phyloP scores from a whole-genome alignment of 2,888 invertebrate genomes.

The Campopleginae sp. region DNA sequence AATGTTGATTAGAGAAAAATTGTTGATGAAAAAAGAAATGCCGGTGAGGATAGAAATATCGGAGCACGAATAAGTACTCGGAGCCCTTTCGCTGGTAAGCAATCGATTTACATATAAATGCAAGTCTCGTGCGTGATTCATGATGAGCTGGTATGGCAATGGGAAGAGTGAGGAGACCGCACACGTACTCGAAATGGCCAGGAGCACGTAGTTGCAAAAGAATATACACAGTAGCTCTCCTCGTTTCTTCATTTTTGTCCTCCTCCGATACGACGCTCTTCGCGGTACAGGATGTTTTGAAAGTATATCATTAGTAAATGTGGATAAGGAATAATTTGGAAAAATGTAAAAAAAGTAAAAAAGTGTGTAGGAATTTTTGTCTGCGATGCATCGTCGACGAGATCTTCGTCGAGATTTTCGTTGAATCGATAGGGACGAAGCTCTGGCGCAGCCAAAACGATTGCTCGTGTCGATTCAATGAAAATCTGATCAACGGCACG shows the following conservation, averaged over 20 bases:
- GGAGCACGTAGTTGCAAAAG: slow-evolving; percentile 26
- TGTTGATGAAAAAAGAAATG: background rate
- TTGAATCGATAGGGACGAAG: background rate
- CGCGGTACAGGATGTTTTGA: background rate
- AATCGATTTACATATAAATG: slow-evolving; percentile 14
- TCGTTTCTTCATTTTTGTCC: slow-evolving; percentile 9
- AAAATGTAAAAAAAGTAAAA: background rate
- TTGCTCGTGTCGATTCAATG: background rate
- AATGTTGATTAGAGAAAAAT: background rate
- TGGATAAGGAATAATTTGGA: background rate
- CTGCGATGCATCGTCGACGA: background rate
- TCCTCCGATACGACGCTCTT: background rate
- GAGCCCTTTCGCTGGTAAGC: slow-evolving; percentile 1
- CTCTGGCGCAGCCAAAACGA: background rate
- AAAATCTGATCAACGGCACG: background rate
- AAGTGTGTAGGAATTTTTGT: background rate
- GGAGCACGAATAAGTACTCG: background rate
- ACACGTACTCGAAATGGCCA: slow-evolving; percentile 37
- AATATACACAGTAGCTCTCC: slow-evolving; percentile 50
- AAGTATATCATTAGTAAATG: background rate
- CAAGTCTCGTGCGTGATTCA: slow-evolving; percentile 31
- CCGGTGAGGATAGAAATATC: background rate
- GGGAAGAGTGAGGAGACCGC: slow-evolving; percentile 20
- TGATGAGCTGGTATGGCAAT: slow-evolving; percentile 12
- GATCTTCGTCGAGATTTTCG: background rate